A percentile compares a stretch with the other conserved stretches of the same genome.
Conservation (phyloP, 1,140 invertebrate species). For the Gonioctena quinquepunctata region DNA sequence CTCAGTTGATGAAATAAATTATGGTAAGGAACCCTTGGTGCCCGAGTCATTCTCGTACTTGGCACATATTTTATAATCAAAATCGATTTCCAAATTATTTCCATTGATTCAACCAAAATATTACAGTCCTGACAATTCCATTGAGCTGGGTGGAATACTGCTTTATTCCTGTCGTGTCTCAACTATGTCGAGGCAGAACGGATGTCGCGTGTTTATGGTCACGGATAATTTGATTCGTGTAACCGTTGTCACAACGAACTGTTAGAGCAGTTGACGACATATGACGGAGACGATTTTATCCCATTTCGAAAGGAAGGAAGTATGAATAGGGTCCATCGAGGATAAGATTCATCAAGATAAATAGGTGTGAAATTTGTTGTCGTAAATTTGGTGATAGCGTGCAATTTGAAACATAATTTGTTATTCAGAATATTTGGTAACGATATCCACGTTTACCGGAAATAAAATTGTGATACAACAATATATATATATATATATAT, state of each 20-base stretch:
- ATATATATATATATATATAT: no score
- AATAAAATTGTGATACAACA: no score
- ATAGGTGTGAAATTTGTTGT: no score
- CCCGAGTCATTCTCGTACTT: no score
- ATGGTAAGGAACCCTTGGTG: no score
- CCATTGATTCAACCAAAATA: background rate
- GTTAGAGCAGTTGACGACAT: slow-evolving; percentile 46
- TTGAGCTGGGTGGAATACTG: background rate
- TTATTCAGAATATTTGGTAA: no score
- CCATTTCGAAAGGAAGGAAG: background rate
- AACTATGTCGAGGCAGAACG: background rate
- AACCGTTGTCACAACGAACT: slow-evolving; percentile 49
- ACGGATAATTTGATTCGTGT: slow-evolving; percentile 48
- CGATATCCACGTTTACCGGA: no score
- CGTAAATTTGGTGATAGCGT: no score
- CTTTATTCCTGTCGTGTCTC: background rate
- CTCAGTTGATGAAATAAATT: no score
- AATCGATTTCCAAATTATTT: background rate
- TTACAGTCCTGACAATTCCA: background rate
- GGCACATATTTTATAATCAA: no score
- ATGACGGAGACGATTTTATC: slow-evolving; percentile 48
- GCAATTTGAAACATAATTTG: no score
- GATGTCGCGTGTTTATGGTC: slow-evolving; percentile 13
- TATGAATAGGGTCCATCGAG: background rate
- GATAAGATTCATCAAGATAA: no score